Evolutionary conservation across 2,888 invertebrate species (phyloP), one percentile per base, ranked within the genome.

Genomic region (Mythimna pallens): DNA sequence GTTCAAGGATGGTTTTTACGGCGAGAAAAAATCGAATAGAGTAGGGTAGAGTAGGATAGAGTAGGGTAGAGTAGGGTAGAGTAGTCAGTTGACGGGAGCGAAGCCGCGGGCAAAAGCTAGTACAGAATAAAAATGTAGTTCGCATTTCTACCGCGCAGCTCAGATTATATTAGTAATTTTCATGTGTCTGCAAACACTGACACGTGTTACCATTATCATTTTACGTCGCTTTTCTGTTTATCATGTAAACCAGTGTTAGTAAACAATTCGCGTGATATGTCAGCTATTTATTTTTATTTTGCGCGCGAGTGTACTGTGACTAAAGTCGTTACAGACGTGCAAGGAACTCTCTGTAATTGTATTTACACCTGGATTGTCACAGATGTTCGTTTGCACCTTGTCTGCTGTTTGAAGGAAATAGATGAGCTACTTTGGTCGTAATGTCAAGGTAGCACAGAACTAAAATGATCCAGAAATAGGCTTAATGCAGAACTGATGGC

Each of bases 151-250:
- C 36, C 25, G 9, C 22, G 12, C 22, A 62, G 57, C 4, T 57
- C 57, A 34, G 47, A 36, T 74, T 47, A 65, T 10, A 40, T 2
- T 54, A 17, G 50, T 0, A 10, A 12, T 22, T 36, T 12, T 25
- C 20, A 36, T 62, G 50, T 36, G 57, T 64, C 25, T 73, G 59
- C 58, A 81, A 73, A 84, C 62, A 81, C 52, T 20, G 69, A 73
- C 84, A 86, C 82, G 83, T 84, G 78, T 76, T 59, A 65, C 12
- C 47, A 70, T 71, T 75, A 82, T 78, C 61, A 78, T 78, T 76
- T 68, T 69, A 82, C 74, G 66, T 62, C 57, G 80, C 68, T 76
- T 36, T 57, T 66, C 47, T 81, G 65, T 76, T 74, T 58, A 72
- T 57, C 73, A 50, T 70, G 86, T 77, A 73, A 83, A 77, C 66